Conservation (phyloP, 2,888 invertebrate species). For the Serripes groenlandicus region DNA sequence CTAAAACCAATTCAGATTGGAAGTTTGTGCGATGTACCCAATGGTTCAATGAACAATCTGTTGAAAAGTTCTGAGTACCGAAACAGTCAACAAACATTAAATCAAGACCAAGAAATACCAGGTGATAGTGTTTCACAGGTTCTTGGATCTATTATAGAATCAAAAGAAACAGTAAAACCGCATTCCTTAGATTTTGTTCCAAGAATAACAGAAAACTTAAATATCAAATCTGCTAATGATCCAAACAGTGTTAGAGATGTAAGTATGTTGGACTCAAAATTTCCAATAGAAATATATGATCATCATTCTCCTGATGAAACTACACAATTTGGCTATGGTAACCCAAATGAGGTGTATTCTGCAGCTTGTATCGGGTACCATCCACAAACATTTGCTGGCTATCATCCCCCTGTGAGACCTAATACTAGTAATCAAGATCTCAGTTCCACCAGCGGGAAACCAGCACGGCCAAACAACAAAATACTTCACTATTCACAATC, state of each 20-base stretch:
- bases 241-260: too few species aligned
- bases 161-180: constrained; percentile 7
- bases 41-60: constrained; percentile 56
- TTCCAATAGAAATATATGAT: constrained; percentile 51
- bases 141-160: not conserved
- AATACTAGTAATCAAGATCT: too few species aligned
- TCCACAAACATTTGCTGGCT: constrained; percentile 71
- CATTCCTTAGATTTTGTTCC: not conserved
- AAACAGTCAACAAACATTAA: not conserved
- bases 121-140: constrained; percentile 10
- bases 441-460: not conserved
- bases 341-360: constrained; percentile 79
- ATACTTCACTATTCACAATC: constrained; percentile 73
- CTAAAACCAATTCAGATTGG: constrained; percentile 27
- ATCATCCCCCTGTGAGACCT: constrained; percentile 55
- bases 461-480: constrained; percentile 46
- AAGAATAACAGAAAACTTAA: not conserved
- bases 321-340: constrained; percentile 79
- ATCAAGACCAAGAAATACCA: not conserved
- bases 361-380: constrained; percentile 82
- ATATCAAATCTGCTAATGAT: not conserved
- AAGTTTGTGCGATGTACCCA: constrained; percentile 34
- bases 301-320: constrained; percentile 79
- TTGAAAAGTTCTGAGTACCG: constrained; percentile 29
- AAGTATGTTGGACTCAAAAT: not conserved